These are phyloP conservation scores for Parasteatoda tepidariorum DNA, from an alignment of 1,140 invertebrate genomes.

Conservation along the genomic window DNA sequence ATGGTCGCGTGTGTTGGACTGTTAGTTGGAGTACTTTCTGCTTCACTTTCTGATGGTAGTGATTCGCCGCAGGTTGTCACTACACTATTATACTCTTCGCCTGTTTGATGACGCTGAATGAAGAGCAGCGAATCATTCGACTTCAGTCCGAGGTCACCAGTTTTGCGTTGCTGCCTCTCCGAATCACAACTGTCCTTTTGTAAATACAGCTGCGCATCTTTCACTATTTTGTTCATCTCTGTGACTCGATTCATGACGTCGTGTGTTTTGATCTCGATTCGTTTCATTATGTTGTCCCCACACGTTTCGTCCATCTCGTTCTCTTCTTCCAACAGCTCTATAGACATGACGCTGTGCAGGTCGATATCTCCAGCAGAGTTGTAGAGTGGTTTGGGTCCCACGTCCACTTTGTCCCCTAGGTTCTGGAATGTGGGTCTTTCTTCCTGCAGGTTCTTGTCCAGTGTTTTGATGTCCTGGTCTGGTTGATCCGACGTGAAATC, in stretches of 20 bases:
- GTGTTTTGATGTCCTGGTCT: not conserved
- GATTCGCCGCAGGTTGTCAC: not conserved
- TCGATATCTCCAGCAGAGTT: conserved; percentile 73
- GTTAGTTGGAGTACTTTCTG: conserved; percentile 80
- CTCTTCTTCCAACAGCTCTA: conserved; percentile 78
- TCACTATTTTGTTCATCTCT: conserved; percentile 83
- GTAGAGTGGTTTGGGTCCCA: not conserved
- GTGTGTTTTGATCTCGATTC: conserved; percentile 76
- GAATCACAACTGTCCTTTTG: conserved; percentile 69
- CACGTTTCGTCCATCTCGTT: conserved; percentile 60
- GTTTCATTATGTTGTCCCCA: conserved; percentile 11
- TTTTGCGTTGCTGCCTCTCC: not conserved
- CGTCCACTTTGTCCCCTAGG: not conserved
- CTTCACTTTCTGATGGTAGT: conserved; percentile 79
- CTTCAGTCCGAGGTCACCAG: conserved; percentile 48
- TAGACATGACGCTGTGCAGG: conserved; percentile 78
- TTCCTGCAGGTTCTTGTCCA: not conserved
- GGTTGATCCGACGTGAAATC: conserved; percentile 4
- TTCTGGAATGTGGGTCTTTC: not conserved
- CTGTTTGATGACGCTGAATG: conserved; percentile 18
- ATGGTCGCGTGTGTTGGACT: conserved; percentile 76
- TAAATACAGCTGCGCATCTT: conserved; percentile 82
- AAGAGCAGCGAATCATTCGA: conserved; percentile 56
- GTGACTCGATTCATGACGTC: conserved; percentile 78
- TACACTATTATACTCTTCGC: conserved; percentile 6